A percentile compares a stretch with the other conserved stretches of the same genome.
Evolutionary conservation across 2,888 invertebrate species (phyloP).

Genomic region (Glaucopsyche alexis): DNA sequence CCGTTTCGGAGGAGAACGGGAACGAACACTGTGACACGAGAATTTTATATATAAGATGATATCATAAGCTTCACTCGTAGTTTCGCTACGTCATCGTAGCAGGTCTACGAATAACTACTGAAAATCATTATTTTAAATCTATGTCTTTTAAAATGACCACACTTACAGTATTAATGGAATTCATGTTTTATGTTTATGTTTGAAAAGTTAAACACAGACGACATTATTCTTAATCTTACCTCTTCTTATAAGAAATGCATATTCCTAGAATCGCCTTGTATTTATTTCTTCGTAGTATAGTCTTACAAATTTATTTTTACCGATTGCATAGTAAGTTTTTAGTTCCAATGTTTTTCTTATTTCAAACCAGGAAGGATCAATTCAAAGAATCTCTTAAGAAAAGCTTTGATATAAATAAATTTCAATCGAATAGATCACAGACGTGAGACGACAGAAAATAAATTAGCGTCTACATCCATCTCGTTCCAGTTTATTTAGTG

Average conservation of each 20-base stretch:
- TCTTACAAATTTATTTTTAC: conserved; percentile 1
- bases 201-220: background rate
- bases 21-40: too few relatives aligned
- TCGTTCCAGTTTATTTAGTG: background rate
- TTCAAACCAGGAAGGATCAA: conserved; percentile 1
- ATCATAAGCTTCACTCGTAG: background rate
- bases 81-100: background rate
- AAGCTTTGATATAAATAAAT: background rate
- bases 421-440: conserved; percentile 14
- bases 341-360: conserved; percentile 12
- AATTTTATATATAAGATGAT: too few relatives aligned
- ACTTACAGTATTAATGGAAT: too few relatives aligned
- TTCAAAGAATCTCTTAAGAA: conserved; percentile 6
- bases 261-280: background rate
- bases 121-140: too few relatives aligned
- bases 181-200: background rate
- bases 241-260: background rate
- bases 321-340: background rate
- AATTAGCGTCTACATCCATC: background rate
- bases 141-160: too few relatives aligned
- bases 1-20: too few relatives aligned
- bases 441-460: background rate
- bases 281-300: background rate
- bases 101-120: background rate
- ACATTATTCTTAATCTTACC: background rate